Evolutionary conservation across 2,888 invertebrate species (phyloP), one percentile per base, ranked within the genome.

Genomic region (Drosophila kanekoi): DNA sequence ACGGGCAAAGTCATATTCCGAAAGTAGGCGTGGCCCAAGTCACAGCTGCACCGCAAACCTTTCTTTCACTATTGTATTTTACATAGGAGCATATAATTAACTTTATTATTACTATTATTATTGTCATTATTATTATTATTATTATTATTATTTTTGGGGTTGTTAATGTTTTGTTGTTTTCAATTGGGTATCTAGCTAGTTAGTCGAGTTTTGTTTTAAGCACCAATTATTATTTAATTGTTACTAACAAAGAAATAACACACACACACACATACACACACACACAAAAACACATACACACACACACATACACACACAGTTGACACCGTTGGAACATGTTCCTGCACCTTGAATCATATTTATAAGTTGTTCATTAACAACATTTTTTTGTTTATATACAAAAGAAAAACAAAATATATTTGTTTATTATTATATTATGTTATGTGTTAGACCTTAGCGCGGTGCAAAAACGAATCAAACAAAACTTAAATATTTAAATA

Each of bases 1-100:
- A 92, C 91, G 79, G 91, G 91, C 91, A 92, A 91, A 90, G 91
- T 91, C 81, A 90, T 91, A 74, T 90, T 87, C 83, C 90, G 91
- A 72, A 92, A 91, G 83, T 91, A 92, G 84, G 75, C 53, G 79
- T 63, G 53, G 70, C 47, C 45, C 23, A 23, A 14, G 38, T 5
- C 51, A 45, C 56, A n/a, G 10, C n/a, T 28, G 28, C 28, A 28
- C 13, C 35, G 35, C 35, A 32, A 33, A 16, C 45, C 47, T 35
- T 38, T 9, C 44, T 33, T 33, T 33, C 35, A 69, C 73, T 73
- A 73, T 60, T 64, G 65, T 80, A 79, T 54, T 51, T 70, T 41
- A 47, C 41, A 38, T 73, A 52, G 64, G 44, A 38, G 51, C 51
- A 14, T 48, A 47, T 58, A 54, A 33, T 62, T 37, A 43, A 33